Evolutionary conservation across 1,140 invertebrate genomes (phyloP), one percentile per base, ranked within the genome.

Genomic region (Stegodyphus mimosarum): DNA sequence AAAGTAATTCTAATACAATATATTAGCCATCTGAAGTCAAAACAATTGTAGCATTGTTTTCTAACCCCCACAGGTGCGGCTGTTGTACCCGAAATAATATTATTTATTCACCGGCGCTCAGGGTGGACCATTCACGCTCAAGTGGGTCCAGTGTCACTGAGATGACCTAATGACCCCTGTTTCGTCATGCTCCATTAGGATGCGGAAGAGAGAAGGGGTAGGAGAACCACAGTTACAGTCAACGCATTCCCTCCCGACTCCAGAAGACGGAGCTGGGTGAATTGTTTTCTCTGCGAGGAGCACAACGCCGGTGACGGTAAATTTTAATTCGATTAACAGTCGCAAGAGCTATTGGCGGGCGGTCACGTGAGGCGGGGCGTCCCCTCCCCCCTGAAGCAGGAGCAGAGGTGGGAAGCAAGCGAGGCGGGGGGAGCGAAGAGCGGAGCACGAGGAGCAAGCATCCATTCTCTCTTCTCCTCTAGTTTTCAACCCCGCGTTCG

Each of bases 291-390:
- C 79, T 67, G 49, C 70, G 64, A 78, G 75, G 33, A 33, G 33
- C 33, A 33, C 75, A 78, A 78, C 75, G 77, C 51, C 83, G 75
- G 83, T 78, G 83, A 85, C 83, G 83, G 83, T 85, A 85, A 85
- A 85, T 85, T 85, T 85, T 85, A 85, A 85, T 85, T 85, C 83
- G 83, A 85, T 85, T 85, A 85, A 85, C 74, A 72, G 83, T 85
- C 83, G 83, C 74, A 73, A 85, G 83, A 78, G 83, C 74, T 66
- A 85, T 85, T 85, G 83, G 83, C 83, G 83, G 83, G 83, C 69
- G 75, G 74, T 85, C 83, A 85, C 83, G 83, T 77, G 83, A 64
- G 83, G 74, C 74, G 83, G 83, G 55, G 74, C 67, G 50, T 78
- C 50, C 18, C 69, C 64, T 53, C 50, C 66, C 67, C 76, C 83